phyloP scores from a whole-genome alignment of 2,888 invertebrate species.

The Brenthis hecate region DNA sequence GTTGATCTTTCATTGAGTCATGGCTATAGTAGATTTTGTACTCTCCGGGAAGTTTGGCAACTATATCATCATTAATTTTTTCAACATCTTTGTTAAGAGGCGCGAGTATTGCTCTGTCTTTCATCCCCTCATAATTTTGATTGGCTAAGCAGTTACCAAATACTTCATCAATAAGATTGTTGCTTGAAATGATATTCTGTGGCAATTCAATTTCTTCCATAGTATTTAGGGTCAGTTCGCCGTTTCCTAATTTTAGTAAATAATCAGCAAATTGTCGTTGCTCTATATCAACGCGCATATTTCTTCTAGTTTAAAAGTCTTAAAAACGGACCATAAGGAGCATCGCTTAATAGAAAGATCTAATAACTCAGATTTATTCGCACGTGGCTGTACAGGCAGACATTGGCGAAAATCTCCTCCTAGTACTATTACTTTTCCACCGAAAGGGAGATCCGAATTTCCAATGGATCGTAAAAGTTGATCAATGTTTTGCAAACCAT shows the following conservation, averaged over 20 bases:
- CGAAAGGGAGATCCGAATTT: too few relatives aligned
- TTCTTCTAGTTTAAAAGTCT: conserved; percentile 38
- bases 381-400: conserved; percentile 35
- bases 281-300: conserved; percentile 38
- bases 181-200: conserved; percentile 37
- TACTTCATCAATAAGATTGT: conserved; percentile 34
- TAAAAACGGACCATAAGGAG: conserved; percentile 36
- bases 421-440: too few relatives aligned
- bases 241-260: conserved; percentile 37
- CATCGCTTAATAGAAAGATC: conserved; percentile 33
- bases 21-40: conserved; percentile 35
- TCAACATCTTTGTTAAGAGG: conserved; percentile 36
- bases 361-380: conserved; percentile 37
- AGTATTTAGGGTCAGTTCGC: conserved; percentile 35
- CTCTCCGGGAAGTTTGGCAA: conserved; percentile 36
- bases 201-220: conserved; percentile 36
- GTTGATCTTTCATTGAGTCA: conserved; percentile 36
- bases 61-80: conserved; percentile 36
- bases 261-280: conserved; percentile 38
- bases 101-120: conserved; percentile 38
- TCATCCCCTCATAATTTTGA: conserved; percentile 35
- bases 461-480: too few relatives aligned
- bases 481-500: too few relatives aligned
- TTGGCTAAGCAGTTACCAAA: conserved; percentile 35
- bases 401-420: conserved; percentile 35